Conservation (phyloP, 2,113 vertebrate genomes). For the Oxyruncus cristatus region DNA sequence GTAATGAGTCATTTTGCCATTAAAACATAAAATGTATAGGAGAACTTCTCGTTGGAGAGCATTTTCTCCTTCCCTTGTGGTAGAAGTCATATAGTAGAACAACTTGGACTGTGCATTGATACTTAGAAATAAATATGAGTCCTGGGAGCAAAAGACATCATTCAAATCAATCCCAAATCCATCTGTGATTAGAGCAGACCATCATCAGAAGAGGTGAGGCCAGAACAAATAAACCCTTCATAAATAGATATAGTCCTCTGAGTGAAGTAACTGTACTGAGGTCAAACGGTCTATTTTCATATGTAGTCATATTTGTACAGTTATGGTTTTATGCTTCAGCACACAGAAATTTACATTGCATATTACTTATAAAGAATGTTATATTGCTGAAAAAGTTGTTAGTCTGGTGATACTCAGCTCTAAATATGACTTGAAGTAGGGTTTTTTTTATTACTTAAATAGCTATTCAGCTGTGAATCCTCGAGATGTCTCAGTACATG, state of each 20-base stretch:
- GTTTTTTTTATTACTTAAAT: conserved; percentile 14
- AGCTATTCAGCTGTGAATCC: conserved; percentile 50
- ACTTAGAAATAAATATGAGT: background rate
- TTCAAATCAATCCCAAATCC: background rate
- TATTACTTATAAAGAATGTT: background rate
- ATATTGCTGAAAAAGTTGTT: conserved; percentile 13
- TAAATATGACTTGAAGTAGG: conserved; percentile 39
- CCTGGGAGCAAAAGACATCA: background rate
- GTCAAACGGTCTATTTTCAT: background rate
- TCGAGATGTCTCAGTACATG: conserved; percentile 26
- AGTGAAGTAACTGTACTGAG: background rate
- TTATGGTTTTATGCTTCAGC: background rate
- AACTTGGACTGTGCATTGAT: background rate
- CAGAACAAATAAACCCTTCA: background rate
- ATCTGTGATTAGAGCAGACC: background rate
- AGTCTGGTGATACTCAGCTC: conserved; percentile 34
- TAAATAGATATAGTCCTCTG: background rate
- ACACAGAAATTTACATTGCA: background rate
- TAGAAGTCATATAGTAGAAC: background rate
- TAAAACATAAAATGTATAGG: background rate
- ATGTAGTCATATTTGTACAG: background rate
- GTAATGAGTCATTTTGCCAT: background rate
- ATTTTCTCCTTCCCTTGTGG: background rate
- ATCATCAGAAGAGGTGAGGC: background rate
- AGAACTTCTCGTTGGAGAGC: background rate